Evolutionary conservation across 2,113 vertebrate genomes (phyloP).

Genomic region (Calidris pugnax): DNA sequence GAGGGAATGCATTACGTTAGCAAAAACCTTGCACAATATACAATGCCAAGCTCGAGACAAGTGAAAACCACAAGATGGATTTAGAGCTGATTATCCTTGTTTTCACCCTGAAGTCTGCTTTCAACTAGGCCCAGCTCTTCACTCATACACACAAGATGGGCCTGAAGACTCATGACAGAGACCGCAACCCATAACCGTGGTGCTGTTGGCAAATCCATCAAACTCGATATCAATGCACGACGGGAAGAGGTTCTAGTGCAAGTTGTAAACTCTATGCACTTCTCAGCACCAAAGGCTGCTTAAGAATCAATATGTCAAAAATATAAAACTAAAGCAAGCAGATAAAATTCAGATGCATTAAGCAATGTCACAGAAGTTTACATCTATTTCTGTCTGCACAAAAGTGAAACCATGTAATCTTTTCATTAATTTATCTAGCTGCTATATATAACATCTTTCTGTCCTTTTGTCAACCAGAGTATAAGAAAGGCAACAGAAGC

Average conservation of each 20-base stretch:
- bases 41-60: background rate
- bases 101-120: background rate
- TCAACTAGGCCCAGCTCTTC: background rate
- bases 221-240: background rate
- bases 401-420: background rate
- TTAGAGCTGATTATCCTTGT: background rate
- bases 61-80: background rate
- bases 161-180: background rate
- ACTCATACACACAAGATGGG: background rate
- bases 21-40: background rate
- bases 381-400: background rate
- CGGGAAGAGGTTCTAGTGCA: background rate
- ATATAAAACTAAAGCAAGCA: background rate
- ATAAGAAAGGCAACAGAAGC: background rate
- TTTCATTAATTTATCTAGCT: background rate
- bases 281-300: background rate
- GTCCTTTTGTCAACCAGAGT: background rate
- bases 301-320: background rate
- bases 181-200: background rate
- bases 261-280: background rate
- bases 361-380: background rate
- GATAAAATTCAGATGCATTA: background rate
- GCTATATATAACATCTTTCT: background rate
- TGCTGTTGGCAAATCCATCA: background rate
- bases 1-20: background rate